These are phyloP conservation scores for Temnothorax longispinosus DNA, from an alignment of 1,140 invertebrate genomes.

Conservation along the genomic window DNA sequence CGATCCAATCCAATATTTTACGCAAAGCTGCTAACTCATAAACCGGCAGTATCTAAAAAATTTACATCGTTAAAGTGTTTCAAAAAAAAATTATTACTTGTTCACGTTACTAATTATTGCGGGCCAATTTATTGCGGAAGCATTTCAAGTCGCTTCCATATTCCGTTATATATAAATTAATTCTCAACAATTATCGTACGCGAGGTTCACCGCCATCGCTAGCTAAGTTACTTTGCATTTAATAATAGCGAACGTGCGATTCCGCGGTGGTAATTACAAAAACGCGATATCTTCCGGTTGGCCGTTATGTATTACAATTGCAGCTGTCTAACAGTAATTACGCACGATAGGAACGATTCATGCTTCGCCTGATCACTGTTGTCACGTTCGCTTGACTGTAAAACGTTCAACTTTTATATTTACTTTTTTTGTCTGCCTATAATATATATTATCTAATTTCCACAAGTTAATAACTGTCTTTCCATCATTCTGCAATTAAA, in stretches of 20 bases:
- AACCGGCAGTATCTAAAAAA: neutral
- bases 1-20: neutral
- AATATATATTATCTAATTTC: neutral
- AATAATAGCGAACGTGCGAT: slow-evolving; percentile 37
- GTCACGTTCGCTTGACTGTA: neutral
- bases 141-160: neutral
- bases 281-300: slow-evolving; percentile 69
- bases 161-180: slow-evolving; percentile 7
- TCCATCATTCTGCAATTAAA: neutral
- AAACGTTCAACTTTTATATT: slow-evolving; percentile 14
- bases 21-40: neutral
- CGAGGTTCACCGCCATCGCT: neutral
- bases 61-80: slow-evolving; percentile 1
- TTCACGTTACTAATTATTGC: neutral
- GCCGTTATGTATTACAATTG: slow-evolving; percentile 74
- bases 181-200: slow-evolving; percentile 29
- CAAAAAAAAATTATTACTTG: neutral
- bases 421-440: neutral
- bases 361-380: slow-evolving; percentile 16
- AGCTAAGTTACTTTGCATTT: slow-evolving; percentile 40
- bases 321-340: slow-evolving; percentile 59
- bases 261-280: slow-evolving; percentile 68
- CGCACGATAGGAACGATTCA: slow-evolving; percentile 39
- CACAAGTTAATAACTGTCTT: neutral
- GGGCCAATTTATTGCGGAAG: neutral